Conservation (phyloP, 1,140 invertebrate genomes). For the Eupeodes corollae region DNA sequence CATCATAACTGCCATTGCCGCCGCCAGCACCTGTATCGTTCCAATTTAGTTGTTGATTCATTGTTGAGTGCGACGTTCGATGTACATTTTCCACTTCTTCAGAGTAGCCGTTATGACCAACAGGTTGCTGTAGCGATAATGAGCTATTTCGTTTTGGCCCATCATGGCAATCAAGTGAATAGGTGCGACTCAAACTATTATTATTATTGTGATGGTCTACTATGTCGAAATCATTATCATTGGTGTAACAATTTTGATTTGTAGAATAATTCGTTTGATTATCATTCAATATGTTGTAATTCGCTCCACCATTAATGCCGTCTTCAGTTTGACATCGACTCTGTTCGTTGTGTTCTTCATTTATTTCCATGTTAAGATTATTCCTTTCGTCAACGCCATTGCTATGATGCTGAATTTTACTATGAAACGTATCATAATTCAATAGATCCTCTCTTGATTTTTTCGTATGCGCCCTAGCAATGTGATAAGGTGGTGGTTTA, state of each 20-base stretch:
- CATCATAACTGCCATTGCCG: no score
- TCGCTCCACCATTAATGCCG: no score
- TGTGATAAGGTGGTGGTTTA: conserved; percentile 55
- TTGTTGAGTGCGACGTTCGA: not conserved
- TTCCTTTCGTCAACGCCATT: not conserved
- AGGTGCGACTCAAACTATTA: not conserved
- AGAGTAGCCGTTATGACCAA: not conserved
- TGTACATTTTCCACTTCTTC: no score
- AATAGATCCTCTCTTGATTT: conserved; percentile 43
- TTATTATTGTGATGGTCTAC: conserved; percentile 27
- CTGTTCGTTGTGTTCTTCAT: not conserved
- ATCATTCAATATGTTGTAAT: not conserved
- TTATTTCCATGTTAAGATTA: not conserved
- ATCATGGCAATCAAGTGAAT: not conserved
- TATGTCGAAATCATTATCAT: not conserved
- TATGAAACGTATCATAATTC: conserved; percentile 25
- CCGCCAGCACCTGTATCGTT: conserved; percentile 3
- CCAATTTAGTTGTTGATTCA: conserved; percentile 4
- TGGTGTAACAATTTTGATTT: no score
- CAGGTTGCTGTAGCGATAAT: not conserved
- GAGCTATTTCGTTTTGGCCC: not conserved
- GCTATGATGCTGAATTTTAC: conserved; percentile 18
- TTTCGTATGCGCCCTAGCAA: conserved; percentile 55
- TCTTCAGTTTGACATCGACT: not conserved
- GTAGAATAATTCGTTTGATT: not conserved